Conservation (phyloP, 2,888 invertebrate genomes). For the Busseola fusca region DNA sequence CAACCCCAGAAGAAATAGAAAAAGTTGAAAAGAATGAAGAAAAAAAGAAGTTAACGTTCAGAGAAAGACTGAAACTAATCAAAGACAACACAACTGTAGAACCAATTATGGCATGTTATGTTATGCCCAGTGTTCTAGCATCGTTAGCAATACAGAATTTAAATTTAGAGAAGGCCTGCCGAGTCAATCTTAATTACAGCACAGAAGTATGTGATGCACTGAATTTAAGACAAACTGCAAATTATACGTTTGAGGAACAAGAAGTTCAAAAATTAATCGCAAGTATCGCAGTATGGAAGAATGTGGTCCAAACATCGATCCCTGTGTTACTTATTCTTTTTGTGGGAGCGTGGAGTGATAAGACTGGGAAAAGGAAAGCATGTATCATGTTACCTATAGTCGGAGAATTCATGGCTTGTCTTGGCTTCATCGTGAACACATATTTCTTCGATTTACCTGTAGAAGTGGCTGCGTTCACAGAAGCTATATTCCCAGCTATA, state of each 20-base stretch:
- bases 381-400: slow-evolving; percentile 95
- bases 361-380: slow-evolving; percentile 91
- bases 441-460: slow-evolving; percentile 94
- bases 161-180: slow-evolving; percentile 93
- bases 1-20: slow-evolving; percentile 52
- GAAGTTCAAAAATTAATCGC: slow-evolving; percentile 92
- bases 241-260: slow-evolving; percentile 87
- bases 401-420: slow-evolving; percentile 93
- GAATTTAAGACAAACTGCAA: slow-evolving; percentile 91
- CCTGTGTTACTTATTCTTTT: slow-evolving; percentile 95
- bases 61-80: slow-evolving; percentile 77
- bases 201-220: slow-evolving; percentile 93
- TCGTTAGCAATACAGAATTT: slow-evolving; percentile 94
- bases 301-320: slow-evolving; percentile 93
- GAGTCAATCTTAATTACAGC: slow-evolving; percentile 93
- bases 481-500: slow-evolving; percentile 94
- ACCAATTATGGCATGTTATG: slow-evolving; percentile 92
- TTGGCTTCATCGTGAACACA: slow-evolving; percentile 93
- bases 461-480: slow-evolving; percentile 93
- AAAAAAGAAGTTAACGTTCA: slow-evolving; percentile 71
- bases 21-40: slow-evolving; percentile 58
- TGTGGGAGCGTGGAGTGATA: slow-evolving; percentile 94
- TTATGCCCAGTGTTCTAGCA: slow-evolving; percentile 90
- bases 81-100: slow-evolving; percentile 91
- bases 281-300: slow-evolving; percentile 95